Base-by-base conservation (phyloP, 1,140 invertebrate species). In the Drosophila subobscura region DNA sequence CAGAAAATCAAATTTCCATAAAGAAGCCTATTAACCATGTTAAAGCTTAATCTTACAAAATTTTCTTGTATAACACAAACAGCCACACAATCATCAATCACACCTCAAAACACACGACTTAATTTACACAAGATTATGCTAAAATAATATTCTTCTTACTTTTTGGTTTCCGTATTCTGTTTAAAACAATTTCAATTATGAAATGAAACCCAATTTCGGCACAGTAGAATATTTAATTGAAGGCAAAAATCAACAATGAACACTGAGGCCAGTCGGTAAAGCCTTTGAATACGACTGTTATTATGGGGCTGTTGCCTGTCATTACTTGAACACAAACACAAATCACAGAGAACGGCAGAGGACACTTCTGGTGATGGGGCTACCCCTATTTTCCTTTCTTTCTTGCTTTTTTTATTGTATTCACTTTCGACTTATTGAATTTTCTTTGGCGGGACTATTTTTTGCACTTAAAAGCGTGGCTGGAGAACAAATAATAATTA, bases 381-480 rank as follows among this genome's bases (percentile, higher is more conserved):
- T 37, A 4, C 10, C 33, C 10, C 10, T 37, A 37, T 37, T 12
- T 37, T 23, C 59, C 29, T 25, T 50, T n/a, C 16, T 65, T 45
- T 37, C 20, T 58, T 41, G 60, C 29, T 20, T 56, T 61, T 16
- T 42, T 61, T 61, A 27, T 33, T 37, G 58, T 68, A 47, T 42
- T 33, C 66, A 70, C 66, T 70, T 56, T 49, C 33, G 64, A 70
- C 66, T 70, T 44, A 70, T 70, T 56, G 51, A 68, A 70, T 70
- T 70, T 47, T 33, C 51, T 5, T 12, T 42, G 63, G 45, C 61
- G 49, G 61, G 65, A n/a, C 64, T 70, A 70, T 68, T 56, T 70
- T 37, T 4, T 41, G 60, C 54, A 63, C 57, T 77, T 54, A 57
- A 61, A 46, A 42, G 10, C 37, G 12, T 23, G 20, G 23, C 16